A percentile compares a stretch with the other conserved stretches of the same genome.
Evolutionary conservation across 2,797 vertebrate species (phyloP).

Genomic region (Tarsius wallacei): DNA sequence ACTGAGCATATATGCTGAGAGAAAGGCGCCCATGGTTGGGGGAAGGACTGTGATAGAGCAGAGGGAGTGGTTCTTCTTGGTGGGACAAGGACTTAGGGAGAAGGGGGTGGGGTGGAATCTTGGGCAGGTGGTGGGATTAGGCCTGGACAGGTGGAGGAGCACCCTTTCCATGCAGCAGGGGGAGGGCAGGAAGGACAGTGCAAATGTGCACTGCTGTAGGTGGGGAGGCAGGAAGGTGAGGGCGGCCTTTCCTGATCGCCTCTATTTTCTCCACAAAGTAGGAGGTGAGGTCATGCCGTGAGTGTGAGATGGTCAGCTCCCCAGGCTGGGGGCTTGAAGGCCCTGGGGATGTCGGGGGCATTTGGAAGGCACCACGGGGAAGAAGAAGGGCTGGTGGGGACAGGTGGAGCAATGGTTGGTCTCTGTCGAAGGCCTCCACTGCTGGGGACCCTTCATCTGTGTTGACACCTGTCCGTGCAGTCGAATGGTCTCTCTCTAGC

Average conservation of each 20-base stretch:
- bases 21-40: background rate
- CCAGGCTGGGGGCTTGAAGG: background rate
- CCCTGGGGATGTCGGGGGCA: background rate
- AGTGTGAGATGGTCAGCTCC: background rate
- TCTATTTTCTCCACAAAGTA: slow-evolving; percentile 81
- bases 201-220: background rate
- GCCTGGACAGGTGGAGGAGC: slow-evolving; percentile 21
- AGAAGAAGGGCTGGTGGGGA: background rate
- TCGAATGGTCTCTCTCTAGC: background rate
- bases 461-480: background rate
- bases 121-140: slow-evolving; percentile 53
- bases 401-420: too few relatives aligned
- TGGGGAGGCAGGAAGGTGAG: slow-evolving; percentile 79
- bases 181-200: slow-evolving; percentile 54
- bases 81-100: background rate
- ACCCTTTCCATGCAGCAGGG: background rate
- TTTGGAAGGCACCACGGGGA: background rate
- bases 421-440: background rate
- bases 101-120: slow-evolving; percentile 13
- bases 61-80: background rate
- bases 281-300: slow-evolving; percentile 56
- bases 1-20: background rate
- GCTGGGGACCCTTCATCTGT: background rate
- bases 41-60: background rate
- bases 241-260: slow-evolving; percentile 62